A percentile compares a stretch with the other conserved stretches of the same genome.
Evolutionary conservation across 1,140 invertebrate species (phyloP).

Genomic region (Diabrotica virgifera): DNA sequence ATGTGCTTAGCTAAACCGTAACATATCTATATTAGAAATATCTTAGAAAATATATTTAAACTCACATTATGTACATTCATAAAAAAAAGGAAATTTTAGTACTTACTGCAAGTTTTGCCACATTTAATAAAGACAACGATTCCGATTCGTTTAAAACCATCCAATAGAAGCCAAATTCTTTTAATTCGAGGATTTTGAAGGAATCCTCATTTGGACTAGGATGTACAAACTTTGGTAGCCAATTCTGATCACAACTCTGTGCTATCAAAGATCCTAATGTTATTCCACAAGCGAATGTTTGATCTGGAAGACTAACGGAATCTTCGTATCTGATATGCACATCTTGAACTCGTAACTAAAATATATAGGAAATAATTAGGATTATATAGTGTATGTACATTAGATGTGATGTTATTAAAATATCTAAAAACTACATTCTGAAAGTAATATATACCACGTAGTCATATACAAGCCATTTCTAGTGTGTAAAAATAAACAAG

Average conservation of each 20-base stretch:
- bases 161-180: slow-evolving; percentile 88
- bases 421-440: no score
- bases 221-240: slow-evolving; percentile 75
- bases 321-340: slow-evolving; percentile 98
- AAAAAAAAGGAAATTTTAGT: background rate
- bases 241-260: slow-evolving; percentile 89
- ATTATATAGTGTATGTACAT: background rate
- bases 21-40: no score
- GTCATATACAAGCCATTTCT: no score
- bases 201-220: slow-evolving; percentile 61
- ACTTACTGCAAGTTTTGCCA: slow-evolving; percentile 69
- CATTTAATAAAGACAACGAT: slow-evolving; percentile 63
- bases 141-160: slow-evolving; percentile 64
- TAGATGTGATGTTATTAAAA: no score
- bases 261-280: slow-evolving; percentile 79
- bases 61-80: no score
- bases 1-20: no score
- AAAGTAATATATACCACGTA: no score
- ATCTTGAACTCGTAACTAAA: slow-evolving; percentile 85
- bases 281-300: slow-evolving; percentile 80
- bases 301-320: slow-evolving; percentile 62
- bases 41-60: no score
- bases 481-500: no score
- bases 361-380: slow-evolving; percentile 21
- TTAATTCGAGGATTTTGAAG: slow-evolving; percentile 87